Percentiles rank a stretch among this genome's conserved stretches.
Evolutionary conservation across 2,113 vertebrate genomes (phyloP).

Genomic region (Brachyhypopomus occidentalis): DNA sequence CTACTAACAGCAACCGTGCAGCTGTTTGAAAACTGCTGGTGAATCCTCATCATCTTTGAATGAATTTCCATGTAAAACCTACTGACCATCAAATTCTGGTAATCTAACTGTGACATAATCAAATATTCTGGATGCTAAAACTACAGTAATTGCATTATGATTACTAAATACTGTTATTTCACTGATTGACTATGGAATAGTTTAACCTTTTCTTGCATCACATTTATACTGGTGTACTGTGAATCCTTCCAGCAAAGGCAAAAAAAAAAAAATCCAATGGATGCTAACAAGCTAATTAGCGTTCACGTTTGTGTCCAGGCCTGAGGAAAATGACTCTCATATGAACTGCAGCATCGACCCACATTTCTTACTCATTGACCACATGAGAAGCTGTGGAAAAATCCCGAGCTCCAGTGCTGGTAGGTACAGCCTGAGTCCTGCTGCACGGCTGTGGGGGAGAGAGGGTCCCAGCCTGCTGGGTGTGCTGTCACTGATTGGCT

Average conservation of each 20-base stretch:
- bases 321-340: neutral
- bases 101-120: neutral
- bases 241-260: no score
- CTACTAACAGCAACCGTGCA: slow-evolving; percentile 28
- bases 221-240: no score
- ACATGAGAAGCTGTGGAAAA: neutral
- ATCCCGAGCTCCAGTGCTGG: neutral
- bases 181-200: no score
- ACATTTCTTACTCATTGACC: neutral
- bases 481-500: slow-evolving; percentile 54
- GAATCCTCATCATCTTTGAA: neutral
- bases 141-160: no score
- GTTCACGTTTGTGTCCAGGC: neutral
- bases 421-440: neutral
- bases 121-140: neutral
- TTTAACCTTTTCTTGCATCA: no score
- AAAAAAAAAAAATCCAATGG: neutral
- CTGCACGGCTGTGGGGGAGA: neutral
- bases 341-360: neutral
- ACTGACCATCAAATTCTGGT: neutral
- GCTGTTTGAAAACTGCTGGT: slow-evolving; percentile 32
- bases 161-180: no score
- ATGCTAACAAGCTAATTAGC: neutral
- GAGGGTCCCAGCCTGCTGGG: slow-evolving; percentile 21
- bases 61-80: neutral